Evolutionary conservation across 1,140 invertebrate species (phyloP).

Genomic region (Holcopasites calliopsidis): DNA sequence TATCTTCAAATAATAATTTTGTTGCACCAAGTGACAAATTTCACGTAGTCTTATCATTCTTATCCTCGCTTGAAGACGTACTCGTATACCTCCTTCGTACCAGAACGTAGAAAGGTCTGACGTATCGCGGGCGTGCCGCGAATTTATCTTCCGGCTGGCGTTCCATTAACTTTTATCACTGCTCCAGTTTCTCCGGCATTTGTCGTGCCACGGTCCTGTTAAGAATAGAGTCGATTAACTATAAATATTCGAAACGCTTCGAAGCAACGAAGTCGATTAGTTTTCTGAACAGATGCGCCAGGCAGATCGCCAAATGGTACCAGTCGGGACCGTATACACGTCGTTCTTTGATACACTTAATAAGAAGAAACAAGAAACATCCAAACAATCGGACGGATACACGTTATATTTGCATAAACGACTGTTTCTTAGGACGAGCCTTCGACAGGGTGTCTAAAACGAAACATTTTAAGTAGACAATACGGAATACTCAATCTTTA

Average conservation of each 20-base stretch:
- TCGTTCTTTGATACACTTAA: not conserved
- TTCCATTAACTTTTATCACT: slow-evolving; percentile 27
- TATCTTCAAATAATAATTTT: too few relatives aligned
- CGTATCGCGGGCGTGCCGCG: not conserved
- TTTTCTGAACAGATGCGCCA: not conserved
- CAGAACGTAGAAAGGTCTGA: not conserved
- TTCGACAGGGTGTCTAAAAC: too few relatives aligned
- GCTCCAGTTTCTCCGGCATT: slow-evolving; percentile 7
- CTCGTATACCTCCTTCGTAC: too few relatives aligned
- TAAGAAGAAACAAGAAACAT: not conserved
- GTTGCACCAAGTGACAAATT: not conserved
- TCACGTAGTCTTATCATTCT: not conserved
- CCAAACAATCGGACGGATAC: not conserved
- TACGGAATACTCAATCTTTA: too few relatives aligned
- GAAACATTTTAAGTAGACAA: too few relatives aligned
- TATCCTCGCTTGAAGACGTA: too few relatives aligned
- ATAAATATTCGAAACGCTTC: slow-evolving; percentile 38
- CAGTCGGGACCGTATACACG: not conserved
- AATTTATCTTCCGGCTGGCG: slow-evolving; percentile 16
- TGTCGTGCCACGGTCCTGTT: not conserved
- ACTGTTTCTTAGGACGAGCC: too few relatives aligned
- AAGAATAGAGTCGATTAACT: slow-evolving; percentile 41
- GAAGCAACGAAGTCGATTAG: not conserved
- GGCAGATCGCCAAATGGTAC: slow-evolving; percentile 18
- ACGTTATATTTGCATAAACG: too few relatives aligned